Base-by-base conservation (phyloP, 2,888 invertebrate species). In the Diogma glabrata region DNA sequence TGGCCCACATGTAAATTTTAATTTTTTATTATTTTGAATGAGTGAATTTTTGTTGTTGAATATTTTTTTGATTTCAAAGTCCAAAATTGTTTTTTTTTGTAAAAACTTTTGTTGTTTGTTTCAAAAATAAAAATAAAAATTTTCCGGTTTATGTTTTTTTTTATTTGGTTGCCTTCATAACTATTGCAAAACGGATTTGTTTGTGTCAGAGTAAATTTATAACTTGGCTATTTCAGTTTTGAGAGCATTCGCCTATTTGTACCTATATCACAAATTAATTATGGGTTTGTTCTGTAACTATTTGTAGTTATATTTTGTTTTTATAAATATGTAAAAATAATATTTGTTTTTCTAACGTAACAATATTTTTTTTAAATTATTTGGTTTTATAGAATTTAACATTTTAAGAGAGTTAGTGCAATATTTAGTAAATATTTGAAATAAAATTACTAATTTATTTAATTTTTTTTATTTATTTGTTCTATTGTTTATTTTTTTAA, bases 1-100 rank as follows among this genome's bases (percentile, higher is more conserved):
- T 82, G 87, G 87, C 87, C 87, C 87, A 84, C 82, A 83, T 82
- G 75, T 73, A 76, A 76, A 77, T 76, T 78, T n/a, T n/a, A n/a
- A n/a, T n/a, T 77, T 76, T 77, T 74, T 75, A 74, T 45, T 72
- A 71, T 74, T 45, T 51, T 52, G 68, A n/a, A n/a, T 68, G 67
- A 68, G 71, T 72, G 70, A 54, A 51, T 54, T 58, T 53, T 52
- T 57, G 52, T 47, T 47, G 19, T 77, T 76, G 77, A 77, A 76
- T 77, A 74, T 75, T 74, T 49, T 72, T 71, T 50, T 28, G 36
- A 19, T 43, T 24, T 26, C 26, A 26, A 47, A 26, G 52, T 52
- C 47, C 33, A 20, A 23, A 38, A 28, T 50, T 48, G 20, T 55
- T 53, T 54, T 55, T 51, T 49, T 52, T 55, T 55, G 52, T 49